Base-by-base conservation (phyloP, 2,888 invertebrate genomes). In the Andrena trimmerana region DNA sequence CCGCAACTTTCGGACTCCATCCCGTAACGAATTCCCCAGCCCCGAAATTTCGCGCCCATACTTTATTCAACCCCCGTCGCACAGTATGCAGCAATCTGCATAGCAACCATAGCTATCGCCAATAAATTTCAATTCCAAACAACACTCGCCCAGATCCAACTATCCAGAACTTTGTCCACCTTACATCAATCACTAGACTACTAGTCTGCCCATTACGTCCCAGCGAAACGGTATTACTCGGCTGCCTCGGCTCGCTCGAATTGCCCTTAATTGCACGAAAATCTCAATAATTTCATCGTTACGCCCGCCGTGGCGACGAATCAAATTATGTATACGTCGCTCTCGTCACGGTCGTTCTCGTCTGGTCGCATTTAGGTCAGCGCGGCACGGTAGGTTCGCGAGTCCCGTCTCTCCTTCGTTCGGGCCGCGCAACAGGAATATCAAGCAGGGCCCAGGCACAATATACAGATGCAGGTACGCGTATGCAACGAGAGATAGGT, bases 351-450 rank as follows among this genome's bases (percentile, higher is more conserved):
- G 81, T 72, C 78, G 70, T 75, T 65, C 76, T 67, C 73, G 36
- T 84, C 69, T 67, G 48, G 27, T 66, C 65, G 81, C 72, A 89
- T 89, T 85, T 89, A 71, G 88, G 88, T 89, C 88, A 87, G 57
- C 78, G 75, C 72, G 65, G 24, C 63, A 65, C 59, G 79, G 42
- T 16, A 13, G 65, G 63, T 65, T 70, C 75, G 74, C 70, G 83
- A 29, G 81, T 76, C 82, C 73, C 82, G 83, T 73, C 77, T 77
- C 79, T 78, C 66, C 60, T 67, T 71, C 77, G 74, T 66, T 63
- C 76, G 63, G 54, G 66, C 87, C 86, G 85, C 85, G 89, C 87
- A 89, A 85, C 79, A 63, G 72, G 91, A 91, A 90, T 90, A 88
- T 86, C 88, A 88, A 90, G 80, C 78, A 86, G 85, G 83, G 63